Evolutionary conservation across 2,113 vertebrate genomes (phyloP).

Genomic region (Pholis gunnellus): DNA sequence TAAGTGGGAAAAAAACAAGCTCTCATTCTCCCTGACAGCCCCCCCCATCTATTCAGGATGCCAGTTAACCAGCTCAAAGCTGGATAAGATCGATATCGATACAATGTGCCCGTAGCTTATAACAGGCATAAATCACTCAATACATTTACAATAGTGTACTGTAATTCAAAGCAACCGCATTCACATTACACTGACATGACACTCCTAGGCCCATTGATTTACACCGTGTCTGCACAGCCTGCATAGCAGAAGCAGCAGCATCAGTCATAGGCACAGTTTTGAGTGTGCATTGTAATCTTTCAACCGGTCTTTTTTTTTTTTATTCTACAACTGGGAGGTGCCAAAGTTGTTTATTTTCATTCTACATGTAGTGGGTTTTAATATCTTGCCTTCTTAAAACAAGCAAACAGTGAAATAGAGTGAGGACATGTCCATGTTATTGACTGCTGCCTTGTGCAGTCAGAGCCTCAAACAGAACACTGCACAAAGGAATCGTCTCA

Average conservation of each 20-base stretch:
- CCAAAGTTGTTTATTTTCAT: neutral
- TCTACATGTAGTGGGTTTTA: neutral
- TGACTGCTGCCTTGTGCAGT: neutral
- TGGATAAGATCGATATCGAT: neutral
- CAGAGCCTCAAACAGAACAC: neutral
- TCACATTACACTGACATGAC: neutral
- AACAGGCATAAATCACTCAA: neutral
- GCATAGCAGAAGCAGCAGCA: neutral
- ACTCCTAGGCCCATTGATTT: neutral
- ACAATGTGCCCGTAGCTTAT: neutral
- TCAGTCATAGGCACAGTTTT: neutral
- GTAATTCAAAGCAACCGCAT: neutral
- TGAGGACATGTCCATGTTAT: neutral
- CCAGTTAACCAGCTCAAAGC: neutral
- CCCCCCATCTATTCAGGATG: neutral
- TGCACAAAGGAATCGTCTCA: neutral
- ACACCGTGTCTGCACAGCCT: neutral
- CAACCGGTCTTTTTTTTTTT: neutral
- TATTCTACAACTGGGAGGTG: too few relatives aligned
- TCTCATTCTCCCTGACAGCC: neutral
- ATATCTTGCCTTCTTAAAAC: neutral
- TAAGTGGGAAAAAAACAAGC: neutral
- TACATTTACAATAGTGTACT: neutral
- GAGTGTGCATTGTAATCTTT: neutral
- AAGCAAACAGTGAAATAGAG: neutral